Evolutionary conservation across 2,113 vertebrate species (phyloP).

Genomic region (Protobothrops mucrosquamatus): DNA sequence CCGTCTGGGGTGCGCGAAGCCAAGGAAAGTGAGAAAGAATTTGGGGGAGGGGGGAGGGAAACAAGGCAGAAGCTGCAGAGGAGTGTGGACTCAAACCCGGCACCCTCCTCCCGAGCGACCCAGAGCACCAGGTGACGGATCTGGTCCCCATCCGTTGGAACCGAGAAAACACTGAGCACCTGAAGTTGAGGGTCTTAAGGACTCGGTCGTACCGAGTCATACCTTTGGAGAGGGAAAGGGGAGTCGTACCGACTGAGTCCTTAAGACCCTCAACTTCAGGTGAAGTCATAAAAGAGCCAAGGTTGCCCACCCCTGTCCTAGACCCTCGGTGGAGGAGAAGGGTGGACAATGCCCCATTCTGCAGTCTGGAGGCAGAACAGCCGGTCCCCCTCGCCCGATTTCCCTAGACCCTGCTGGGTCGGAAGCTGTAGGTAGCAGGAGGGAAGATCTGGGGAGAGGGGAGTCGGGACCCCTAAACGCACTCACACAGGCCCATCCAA

Average conservation of each 20-base stretch:
- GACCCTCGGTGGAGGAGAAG: conserved; percentile 44
- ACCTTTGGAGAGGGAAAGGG: too few relatives aligned
- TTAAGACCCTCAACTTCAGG: too few relatives aligned
- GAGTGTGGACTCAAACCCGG: too few relatives aligned
- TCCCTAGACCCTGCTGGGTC: neutral
- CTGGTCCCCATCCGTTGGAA: too few relatives aligned
- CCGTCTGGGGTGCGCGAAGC: conserved; percentile 34
- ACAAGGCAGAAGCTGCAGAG: conserved; percentile 51
- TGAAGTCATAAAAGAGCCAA: too few relatives aligned
- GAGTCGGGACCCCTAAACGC: neutral
- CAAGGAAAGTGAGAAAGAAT: conserved; percentile 42
- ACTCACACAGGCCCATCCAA: too few relatives aligned
- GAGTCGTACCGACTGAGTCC: too few relatives aligned
- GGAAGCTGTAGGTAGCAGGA: neutral
- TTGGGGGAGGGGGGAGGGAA: conserved; percentile 53
- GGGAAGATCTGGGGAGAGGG: neutral
- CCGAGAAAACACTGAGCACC: too few relatives aligned
- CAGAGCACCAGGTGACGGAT: too few relatives aligned
- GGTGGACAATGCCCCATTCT: conserved; percentile 36
- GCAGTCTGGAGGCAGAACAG: conserved; percentile 39
- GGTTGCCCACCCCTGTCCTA: neutral
- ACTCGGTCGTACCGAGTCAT: too few relatives aligned
- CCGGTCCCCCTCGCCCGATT: neutral
- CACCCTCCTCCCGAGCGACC: too few relatives aligned
- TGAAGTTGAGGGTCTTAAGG: too few relatives aligned